A percentile compares a stretch with the other conserved stretches of the same genome.
These are phyloP conservation scores for Endotricha flammealis DNA, from an alignment of 2,888 invertebrate genomes.

Conservation along the genomic window DNA sequence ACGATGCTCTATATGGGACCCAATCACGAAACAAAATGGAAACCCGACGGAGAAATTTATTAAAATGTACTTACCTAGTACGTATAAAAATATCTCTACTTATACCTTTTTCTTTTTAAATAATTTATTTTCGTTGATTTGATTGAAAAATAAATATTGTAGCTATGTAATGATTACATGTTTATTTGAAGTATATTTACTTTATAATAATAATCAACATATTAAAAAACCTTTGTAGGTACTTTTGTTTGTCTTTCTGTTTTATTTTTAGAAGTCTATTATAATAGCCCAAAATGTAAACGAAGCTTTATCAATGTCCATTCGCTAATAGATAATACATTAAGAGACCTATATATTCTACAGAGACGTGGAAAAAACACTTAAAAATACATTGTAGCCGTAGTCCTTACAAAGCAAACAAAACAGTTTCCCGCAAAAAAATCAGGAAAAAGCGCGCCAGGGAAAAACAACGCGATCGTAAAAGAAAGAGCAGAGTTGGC, in stretches of 20 bases:
- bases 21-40: slow-evolving; percentile 18
- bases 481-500: slow-evolving; percentile 77
- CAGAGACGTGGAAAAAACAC: slow-evolving; percentile 47
- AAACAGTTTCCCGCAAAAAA: slow-evolving; percentile 68
- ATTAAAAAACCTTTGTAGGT: too few species aligned
- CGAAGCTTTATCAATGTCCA: slow-evolving; percentile 3
- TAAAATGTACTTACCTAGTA: too few species aligned
- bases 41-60: too few species aligned
- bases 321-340: neutral
- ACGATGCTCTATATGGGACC: slow-evolving; percentile 15
- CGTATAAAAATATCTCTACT: too few species aligned
- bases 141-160: too few species aligned
- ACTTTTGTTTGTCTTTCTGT: too few species aligned
- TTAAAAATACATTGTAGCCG: slow-evolving; percentile 63
- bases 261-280: too few species aligned
- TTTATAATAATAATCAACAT: too few species aligned
- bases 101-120: neutral
- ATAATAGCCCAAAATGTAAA: too few species aligned
- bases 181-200: too few species aligned
- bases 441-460: slow-evolving; percentile 69
- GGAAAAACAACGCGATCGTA: slow-evolving; percentile 74
- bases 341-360: slow-evolving; percentile 25
- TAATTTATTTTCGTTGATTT: too few species aligned
- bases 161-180: too few species aligned
- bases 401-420: slow-evolving; percentile 68